phyloP scores from a whole-genome alignment of 1,140 invertebrate genomes.

The Ditylenchus dipsaci region DNA sequence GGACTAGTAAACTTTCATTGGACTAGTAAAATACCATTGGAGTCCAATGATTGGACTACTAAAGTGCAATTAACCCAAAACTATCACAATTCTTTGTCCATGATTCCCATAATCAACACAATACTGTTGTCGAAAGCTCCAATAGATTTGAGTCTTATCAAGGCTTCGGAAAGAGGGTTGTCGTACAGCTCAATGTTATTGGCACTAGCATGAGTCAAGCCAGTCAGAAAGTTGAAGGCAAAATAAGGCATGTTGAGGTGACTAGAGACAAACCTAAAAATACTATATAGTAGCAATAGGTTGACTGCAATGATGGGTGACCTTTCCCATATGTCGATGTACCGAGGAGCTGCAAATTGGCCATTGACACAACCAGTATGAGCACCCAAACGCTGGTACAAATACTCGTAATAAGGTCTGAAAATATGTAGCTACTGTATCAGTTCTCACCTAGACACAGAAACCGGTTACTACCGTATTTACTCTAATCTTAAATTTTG shows the following conservation, averaged over 20 bases:
- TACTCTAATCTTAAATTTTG: no score
- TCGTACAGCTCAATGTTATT: slow-evolving; percentile 41
- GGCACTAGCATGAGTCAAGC: slow-evolving; percentile 44
- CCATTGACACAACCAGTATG: slow-evolving; percentile 26
- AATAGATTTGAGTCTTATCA: not conserved
- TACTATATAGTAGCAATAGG: not conserved
- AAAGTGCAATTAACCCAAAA: no score
- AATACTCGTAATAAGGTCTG: slow-evolving; percentile 34
- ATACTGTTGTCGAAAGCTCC: slow-evolving; percentile 59
- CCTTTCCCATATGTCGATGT: slow-evolving; percentile 44
- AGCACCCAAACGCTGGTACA: slow-evolving; percentile 25
- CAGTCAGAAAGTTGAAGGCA: slow-evolving; percentile 53
- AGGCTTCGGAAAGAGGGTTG: slow-evolving; percentile 19
- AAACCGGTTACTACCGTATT: no score
- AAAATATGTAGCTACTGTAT: slow-evolving; percentile 6
- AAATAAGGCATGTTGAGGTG: slow-evolving; percentile 42
- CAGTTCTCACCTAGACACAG: not conserved
- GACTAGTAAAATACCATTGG: no score
- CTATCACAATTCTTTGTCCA: slow-evolving; percentile 56
- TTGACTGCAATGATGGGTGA: slow-evolving; percentile 18
- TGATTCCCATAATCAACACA: slow-evolving; percentile 60
- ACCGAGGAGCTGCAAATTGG: slow-evolving; percentile 14
- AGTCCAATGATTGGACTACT: no score
- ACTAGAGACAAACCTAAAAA: not conserved
- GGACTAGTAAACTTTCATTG: not conserved